Base-by-base conservation (phyloP, 64 coral and sea anemone genomes). In the Catalaphyllia jardinei region DNA sequence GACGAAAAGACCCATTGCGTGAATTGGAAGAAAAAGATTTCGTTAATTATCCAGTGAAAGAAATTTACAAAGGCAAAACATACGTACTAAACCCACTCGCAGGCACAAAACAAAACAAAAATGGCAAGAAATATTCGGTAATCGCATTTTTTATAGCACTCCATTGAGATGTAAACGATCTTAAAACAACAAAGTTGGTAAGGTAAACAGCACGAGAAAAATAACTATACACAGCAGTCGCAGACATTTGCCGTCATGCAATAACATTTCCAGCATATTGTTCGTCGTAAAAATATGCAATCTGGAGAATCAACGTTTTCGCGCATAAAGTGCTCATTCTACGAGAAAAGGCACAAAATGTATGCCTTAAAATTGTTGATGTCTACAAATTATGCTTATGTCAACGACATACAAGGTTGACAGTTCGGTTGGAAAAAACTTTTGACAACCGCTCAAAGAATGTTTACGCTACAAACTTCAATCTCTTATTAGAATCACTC, bases 21-120 rank as follows among this genome's bases (percentile, higher is more conserved):
- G 80, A 83, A 83, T 50, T 71, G 15, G 62, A 42, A 22, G 63
- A 85, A 84, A 33, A 71, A 85, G 50, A 71, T 85, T 63, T 71
- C 20, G 63, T 85, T 85, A 85, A 85, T 85, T 85, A 85, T 85
- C 71, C 52, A 85, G 39, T 38, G 39, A 85, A 8, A 71, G 31
- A 85, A 85, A 80, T 80, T 85, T 46, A 51, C 81, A 69, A 85
- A 71, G 39, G 62, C 19, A 83, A 85, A 71, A 85, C 28, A 71
- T 85, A 85, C 62, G 11, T 67, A 85, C 81, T 71, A 85, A 85
- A 71, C 69, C 81, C 81, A 28, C 81, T 85, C 51, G 63, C 60
- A 85, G 39, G 52, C 62, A 18, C 8, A 46, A 28, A 71, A 71
- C 81, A 85, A 85, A 85, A 85, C 81, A 85, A 46, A 84, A 25